Conservation (phyloP, 2,888 invertebrate genomes). For the Trichogramma evanescens region DNA sequence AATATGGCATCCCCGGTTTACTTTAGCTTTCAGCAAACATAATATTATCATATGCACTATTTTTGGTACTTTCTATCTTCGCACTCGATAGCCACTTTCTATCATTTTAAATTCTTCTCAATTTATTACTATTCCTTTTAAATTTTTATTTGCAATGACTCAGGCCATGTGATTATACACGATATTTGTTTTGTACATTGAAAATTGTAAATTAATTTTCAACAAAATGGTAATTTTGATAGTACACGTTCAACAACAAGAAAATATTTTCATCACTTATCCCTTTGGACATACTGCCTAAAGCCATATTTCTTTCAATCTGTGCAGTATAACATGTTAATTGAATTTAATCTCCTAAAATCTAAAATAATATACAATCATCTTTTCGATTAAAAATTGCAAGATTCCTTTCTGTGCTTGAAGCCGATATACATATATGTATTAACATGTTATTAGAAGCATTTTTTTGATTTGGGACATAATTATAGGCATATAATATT, state of each 20-base stretch:
- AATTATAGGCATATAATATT: too few relatives aligned
- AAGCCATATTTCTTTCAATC: too few relatives aligned
- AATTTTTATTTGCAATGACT: conserved; percentile 20
- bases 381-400: too few relatives aligned
- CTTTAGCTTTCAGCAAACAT: conserved; percentile 34
- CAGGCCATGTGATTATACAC: conserved; percentile 11
- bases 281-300: too few relatives aligned
- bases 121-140: conserved; percentile 9
- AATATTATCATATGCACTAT: conserved; percentile 20
- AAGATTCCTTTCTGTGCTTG: too few relatives aligned
- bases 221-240: not conserved
- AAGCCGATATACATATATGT: too few relatives aligned
- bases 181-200: conserved; percentile 8
- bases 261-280: conserved; percentile 1
- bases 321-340: too few relatives aligned
- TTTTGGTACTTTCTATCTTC: conserved; percentile 18
- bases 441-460: too few relatives aligned
- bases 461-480: too few relatives aligned
- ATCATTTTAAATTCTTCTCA: conserved; percentile 9
- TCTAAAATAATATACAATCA: too few relatives aligned
- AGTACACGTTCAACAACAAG: not conserved
- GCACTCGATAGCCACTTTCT: not conserved
- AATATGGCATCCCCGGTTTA: conserved; percentile 35
- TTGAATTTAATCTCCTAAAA: too few relatives aligned
- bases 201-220: not conserved